phyloP scores from a whole-genome alignment of 1,140 invertebrate genomes.

The Lasioglossum baleicum region DNA sequence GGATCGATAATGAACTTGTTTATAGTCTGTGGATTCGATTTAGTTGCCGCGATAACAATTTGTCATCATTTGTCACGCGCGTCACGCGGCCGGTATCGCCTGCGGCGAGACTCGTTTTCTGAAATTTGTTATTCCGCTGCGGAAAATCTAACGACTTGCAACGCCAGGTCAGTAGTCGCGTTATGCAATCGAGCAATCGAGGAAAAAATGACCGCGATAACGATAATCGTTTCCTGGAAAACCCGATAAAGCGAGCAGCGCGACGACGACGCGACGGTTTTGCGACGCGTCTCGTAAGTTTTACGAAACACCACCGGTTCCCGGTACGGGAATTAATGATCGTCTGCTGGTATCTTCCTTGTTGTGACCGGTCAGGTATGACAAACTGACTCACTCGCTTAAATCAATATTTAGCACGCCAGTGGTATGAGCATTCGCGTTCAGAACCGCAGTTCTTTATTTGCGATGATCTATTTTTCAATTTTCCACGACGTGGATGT shows the following conservation, averaged over 20 bases:
- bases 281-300: not conserved
- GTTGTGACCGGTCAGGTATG: not conserved
- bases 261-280: not conserved
- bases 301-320: not conserved
- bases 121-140: not conserved
- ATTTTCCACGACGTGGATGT: no score
- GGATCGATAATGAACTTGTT: conserved; percentile 15
- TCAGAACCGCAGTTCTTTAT: not conserved
- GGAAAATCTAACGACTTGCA: not conserved
- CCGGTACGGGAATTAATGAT: not conserved
- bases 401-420: not conserved
- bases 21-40: conserved; percentile 13
- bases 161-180: not conserved
- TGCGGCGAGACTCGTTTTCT: not conserved
- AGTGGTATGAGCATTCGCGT: no score
- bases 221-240: not conserved
- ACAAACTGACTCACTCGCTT: not conserved
- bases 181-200: conserved; percentile 4
- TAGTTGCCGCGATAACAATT: conserved; percentile 27
- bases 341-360: not conserved
- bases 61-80: conserved; percentile 34
- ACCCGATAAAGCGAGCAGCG: not conserved
- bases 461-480: not conserved
- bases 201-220: not conserved
- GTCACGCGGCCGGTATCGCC: not conserved